Evolutionary conservation across 2,888 invertebrate genomes (phyloP).

Genomic region (Alcis repandata): DNA sequence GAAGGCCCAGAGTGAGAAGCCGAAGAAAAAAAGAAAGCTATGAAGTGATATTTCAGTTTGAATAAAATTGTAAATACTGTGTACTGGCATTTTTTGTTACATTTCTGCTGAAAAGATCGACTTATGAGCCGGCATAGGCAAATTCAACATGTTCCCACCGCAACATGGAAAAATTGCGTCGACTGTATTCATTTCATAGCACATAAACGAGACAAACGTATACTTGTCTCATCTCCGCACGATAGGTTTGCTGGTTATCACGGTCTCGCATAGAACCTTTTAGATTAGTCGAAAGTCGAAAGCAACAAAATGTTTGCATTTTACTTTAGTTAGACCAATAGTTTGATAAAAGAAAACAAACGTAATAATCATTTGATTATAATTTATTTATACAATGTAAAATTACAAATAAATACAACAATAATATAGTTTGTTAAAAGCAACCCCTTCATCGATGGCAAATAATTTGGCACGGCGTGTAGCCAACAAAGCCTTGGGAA

Average conservation of each 20-base stretch:
- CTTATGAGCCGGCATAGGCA: too few relatives aligned
- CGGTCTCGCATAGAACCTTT: too few relatives aligned
- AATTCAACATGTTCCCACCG: too few relatives aligned
- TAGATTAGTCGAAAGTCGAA: too few relatives aligned
- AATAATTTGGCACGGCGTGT: conserved; percentile 84
- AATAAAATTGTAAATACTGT: conserved; percentile 1
- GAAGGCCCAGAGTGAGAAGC: conserved; percentile 45
- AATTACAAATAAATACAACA: conserved; percentile 79
- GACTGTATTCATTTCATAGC: too few relatives aligned
- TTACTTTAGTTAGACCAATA: background rate
- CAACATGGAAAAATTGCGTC: too few relatives aligned
- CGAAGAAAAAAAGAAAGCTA: conserved; percentile 58
- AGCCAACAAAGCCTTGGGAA: conserved; percentile 58
- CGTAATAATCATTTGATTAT: conserved; percentile 47
- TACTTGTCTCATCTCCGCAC: too few relatives aligned
- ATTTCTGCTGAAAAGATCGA: background rate
- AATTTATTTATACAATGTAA: conserved; percentile 75
- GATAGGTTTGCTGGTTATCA: too few relatives aligned
- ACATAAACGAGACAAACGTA: too few relatives aligned
- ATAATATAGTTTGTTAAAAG: conserved; percentile 64
- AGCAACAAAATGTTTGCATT: too few relatives aligned
- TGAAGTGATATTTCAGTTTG: conserved; percentile 2
- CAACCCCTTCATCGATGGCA: conserved; percentile 71
- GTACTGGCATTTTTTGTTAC: background rate
- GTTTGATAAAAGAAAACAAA: background rate